Base-by-base conservation (phyloP, 92 coral and sea anemone genomes). In the Parazoanthus swiftii region DNA sequence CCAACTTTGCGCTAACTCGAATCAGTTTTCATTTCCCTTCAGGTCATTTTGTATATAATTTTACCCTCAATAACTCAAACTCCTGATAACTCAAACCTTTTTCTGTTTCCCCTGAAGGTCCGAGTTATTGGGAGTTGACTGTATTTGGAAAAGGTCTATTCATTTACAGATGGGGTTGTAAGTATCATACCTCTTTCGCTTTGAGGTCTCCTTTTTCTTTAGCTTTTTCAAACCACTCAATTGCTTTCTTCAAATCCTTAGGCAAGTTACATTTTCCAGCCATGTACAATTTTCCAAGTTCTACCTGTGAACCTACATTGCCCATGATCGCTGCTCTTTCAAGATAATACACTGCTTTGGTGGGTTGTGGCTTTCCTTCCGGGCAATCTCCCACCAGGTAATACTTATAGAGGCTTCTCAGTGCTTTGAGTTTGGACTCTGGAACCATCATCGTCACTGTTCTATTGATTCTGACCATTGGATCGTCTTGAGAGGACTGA, bases 291-390 rank as follows among this genome's bases (percentile, higher is more conserved):
- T 85, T 79, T 20, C 95, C 95, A 6, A 93, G 75, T 20, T 91
- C 81, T 35, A 26, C 59, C 77, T 93, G 95, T 18, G 94, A 81
- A 25, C 74, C 90, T 13, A 74, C 37, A 82, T 93, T 89, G 16
- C 94, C 92, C 51, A 74, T 85, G 77, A 85, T 89, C 20, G 95
- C 93, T 46, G 94, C 93, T 26, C 83, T 90, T 63, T 89, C 81
- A 33, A 92, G 86, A 81, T 92, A 91, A 74, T 88, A 85, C 20
- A 93, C 84, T 33, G 95, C 95, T 81, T 93, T 93, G 16, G 88
- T 85, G 35, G 92, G 92, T 74, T 91, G 95, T 42, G 95, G 93
- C 71, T 88, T 81, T 5, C 94, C 93, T 6, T 93, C 95, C 46
- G 95, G 94, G 25, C 95, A 93, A 43, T 93, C 90, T 10, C 95